Conservation (phyloP, 2,113 vertebrate species). For the Stictonetta naevosa region DNA sequence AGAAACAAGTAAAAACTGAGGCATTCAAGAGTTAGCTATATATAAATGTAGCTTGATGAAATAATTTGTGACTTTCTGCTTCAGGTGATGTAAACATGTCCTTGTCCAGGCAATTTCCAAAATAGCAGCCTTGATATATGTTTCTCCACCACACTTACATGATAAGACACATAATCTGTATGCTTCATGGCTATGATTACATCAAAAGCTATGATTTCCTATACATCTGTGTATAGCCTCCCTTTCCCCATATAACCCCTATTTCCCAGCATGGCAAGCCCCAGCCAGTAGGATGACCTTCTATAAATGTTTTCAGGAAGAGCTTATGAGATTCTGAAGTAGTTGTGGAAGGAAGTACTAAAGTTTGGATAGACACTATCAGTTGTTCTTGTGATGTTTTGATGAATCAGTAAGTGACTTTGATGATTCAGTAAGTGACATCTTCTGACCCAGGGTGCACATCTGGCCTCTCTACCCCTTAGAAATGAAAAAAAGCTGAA, state of each 20-base stretch:
- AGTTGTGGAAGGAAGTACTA: not conserved
- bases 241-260: not conserved
- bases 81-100: not conserved
- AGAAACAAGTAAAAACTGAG: not conserved
- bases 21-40: not conserved
- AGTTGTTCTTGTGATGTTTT: not conserved
- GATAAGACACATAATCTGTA: not conserved
- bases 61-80: not conserved
- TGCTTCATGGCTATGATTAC: not conserved
- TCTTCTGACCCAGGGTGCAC: not conserved
- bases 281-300: not conserved
- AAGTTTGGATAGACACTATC: not conserved
- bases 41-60: not conserved
- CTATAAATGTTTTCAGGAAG: not conserved
- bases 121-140: not conserved
- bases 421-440: not conserved
- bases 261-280: not conserved
- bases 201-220: not conserved
- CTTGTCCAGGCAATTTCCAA: not conserved
- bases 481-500: conserved; percentile 6
- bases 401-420: not conserved
- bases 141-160: not conserved
- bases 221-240: not conserved
- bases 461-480: not conserved
- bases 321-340: not conserved